Evolutionary conservation across 2,113 vertebrate species (phyloP), one percentile per base, ranked within the genome.

Genomic region (Clinocottus analis): DNA sequence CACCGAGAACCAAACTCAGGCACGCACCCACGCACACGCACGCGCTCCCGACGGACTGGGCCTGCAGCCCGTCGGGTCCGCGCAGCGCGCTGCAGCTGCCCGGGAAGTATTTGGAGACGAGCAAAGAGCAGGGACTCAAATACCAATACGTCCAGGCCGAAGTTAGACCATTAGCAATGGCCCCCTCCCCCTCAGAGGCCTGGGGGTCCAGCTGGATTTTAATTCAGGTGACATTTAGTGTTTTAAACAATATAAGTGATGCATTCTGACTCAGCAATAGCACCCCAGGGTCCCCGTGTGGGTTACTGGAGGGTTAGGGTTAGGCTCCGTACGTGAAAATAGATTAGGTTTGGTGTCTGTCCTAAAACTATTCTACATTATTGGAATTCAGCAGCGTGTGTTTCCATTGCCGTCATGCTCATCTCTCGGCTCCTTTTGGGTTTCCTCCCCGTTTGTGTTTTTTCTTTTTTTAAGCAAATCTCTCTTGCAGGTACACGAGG

Each of bases 401-500:
- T 43, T 64, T 64, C 37, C 9, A 25, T 1, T 23, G 35, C 3
- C 21, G 19, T 5, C 3, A 55, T 10, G 6, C 17, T 66, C 16
- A 25, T n/a, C 58, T 27, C 6, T 0, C 2, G 29, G 7, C 41
- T 60, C 23, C 7, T 62, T 14, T n/a, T n/a, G n/a, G 0, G 1
- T 4, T 13, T 7, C 29, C 21, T 37, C 31, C 7, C 16, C 60
- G 49, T 58, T 61, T 0, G 9, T n/a, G 41, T 43, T 14, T 0
- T 43, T 43, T 10, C 7, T 9, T n/a, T 10, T 51, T 9, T 63
- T 66, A 7, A 56, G 45, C 56, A 41, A 5, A 27, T 7, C 37
- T 84, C 9, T 88, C 77, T 29, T 89, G 61, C 90, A 99, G 98
- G 80, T 99, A 99, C 85, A 99, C 98, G 7, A 94, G 98, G 91